phyloP scores from a whole-genome alignment of 2,888 invertebrate species.

The Habrosyne pyritoides region DNA sequence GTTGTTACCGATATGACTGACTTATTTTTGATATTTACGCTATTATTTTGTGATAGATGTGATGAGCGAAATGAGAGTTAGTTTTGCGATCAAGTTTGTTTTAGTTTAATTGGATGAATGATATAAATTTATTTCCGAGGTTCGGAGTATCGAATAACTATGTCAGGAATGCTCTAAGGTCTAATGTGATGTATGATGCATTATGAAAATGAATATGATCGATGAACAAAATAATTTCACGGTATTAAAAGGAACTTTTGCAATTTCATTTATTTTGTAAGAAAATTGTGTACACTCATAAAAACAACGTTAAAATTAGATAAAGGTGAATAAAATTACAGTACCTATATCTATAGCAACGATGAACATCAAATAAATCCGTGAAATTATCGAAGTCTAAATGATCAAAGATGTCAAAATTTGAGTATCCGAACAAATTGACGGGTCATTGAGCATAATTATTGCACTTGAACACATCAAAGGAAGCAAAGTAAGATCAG shows the following conservation, averaged over 20 bases:
- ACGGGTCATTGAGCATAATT: constrained; percentile 71
- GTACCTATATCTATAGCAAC: background rate
- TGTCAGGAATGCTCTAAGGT: constrained; percentile 21
- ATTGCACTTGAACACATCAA: constrained; percentile 73
- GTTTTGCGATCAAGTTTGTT: background rate
- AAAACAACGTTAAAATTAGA: background rate
- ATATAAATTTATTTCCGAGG: background rate
- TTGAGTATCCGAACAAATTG: constrained; percentile 46
- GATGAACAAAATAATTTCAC: constrained; percentile 7
- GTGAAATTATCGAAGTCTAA: constrained; percentile 20
- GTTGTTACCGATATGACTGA: constrained; percentile 2
- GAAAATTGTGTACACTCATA: background rate
- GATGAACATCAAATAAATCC: background rate
- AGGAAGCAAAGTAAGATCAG: constrained; percentile 66
- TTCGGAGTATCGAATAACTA: background rate
- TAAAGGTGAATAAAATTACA: background rate
- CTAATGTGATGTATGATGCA: constrained; percentile 16
- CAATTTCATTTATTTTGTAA: background rate
- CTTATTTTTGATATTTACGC: background rate
- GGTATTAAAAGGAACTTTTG: background rate
- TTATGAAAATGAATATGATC: constrained; percentile 15
- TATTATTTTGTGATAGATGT: background rate
- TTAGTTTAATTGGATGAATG: background rate
- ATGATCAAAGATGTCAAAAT: constrained; percentile 28
- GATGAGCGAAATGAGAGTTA: background rate